Evolutionary conservation across 1,140 invertebrate genomes (phyloP).

Genomic region (Achatina immaculata): DNA sequence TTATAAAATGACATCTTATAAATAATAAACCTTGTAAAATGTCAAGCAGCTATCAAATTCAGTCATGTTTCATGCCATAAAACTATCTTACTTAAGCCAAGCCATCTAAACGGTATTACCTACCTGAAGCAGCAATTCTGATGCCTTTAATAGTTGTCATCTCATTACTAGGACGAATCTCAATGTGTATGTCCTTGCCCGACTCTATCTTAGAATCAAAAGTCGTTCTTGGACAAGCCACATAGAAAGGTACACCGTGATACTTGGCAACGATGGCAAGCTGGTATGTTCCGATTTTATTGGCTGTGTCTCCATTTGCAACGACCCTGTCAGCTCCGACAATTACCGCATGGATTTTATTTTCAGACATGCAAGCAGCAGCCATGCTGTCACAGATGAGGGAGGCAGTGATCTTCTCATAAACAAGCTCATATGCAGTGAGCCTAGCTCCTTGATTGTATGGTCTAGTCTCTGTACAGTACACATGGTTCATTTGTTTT

Average conservation of each 20-base stretch:
- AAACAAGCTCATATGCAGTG: slow-evolving; percentile 94
- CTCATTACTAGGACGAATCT: slow-evolving; percentile 90
- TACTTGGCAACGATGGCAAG: slow-evolving; percentile 92
- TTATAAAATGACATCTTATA: too few relatives aligned
- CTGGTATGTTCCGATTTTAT: slow-evolving; percentile 98
- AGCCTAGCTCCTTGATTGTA: slow-evolving; percentile 95
- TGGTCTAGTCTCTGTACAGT: slow-evolving; percentile 96
- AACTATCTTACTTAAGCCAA: too few relatives aligned
- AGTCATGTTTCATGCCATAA: too few relatives aligned
- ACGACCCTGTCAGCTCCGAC: slow-evolving; percentile 77
- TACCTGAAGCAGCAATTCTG: slow-evolving; percentile 85
- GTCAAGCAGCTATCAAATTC: too few relatives aligned
- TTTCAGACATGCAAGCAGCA: slow-evolving; percentile 85
- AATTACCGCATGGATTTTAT: slow-evolving; percentile 74
- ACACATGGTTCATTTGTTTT: slow-evolving; percentile 85
- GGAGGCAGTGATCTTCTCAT: slow-evolving; percentile 92
- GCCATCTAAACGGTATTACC: too few relatives aligned
- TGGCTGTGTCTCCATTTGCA: slow-evolving; percentile 97
- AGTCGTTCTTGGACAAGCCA: slow-evolving; percentile 92
- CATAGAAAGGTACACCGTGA: slow-evolving; percentile 94
- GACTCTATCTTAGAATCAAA: slow-evolving; percentile 86
- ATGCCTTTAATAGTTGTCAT: slow-evolving; percentile 89
- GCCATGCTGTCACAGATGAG: slow-evolving; percentile 97
- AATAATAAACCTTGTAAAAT: too few relatives aligned
- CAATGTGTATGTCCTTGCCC: slow-evolving; percentile 91